Base-by-base conservation (phyloP, 1,140 invertebrate species). In the Apis laboriosa region DNA sequence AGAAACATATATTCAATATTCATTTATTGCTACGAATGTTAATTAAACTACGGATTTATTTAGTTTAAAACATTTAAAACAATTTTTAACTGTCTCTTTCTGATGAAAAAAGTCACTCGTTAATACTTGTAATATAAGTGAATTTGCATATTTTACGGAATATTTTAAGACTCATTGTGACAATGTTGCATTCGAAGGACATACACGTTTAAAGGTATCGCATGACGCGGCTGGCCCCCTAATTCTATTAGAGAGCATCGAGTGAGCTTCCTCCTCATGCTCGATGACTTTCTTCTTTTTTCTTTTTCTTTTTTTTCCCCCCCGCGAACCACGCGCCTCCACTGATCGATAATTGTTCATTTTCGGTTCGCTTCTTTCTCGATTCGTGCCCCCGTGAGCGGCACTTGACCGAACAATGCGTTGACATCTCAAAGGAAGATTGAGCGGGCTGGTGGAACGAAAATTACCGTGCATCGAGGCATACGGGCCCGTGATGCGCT, bases 401-500 rank as follows among this genome's bases (percentile, higher is more conserved):
- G 55, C 80, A 81, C 80, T 81, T 68, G 80, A 43, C 73, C 80
- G 80, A 81, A 81, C 80, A 81, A 81, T 81, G 80, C 80, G 80
- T 61, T 2, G 73, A 81, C 64, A 75, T 81, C 73, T 81, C 80
- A 81, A 81, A 81, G 80, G 73, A 81, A 81, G 73, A 81, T 55
- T 43, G 8, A 13, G 55, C 34, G 21, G 56, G 28, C 8, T 28
- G 55, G 73, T 76, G 73, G 64, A 76, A 81, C 73, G 80, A 81
- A 64, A 77, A 82, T 63, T 74, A 66, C 0, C 74, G 63, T 17
- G 73, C 79, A 77, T 73, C 53, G 84, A 60, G 72, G 56, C 75
- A 75, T 74, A 86, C 67, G 68, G 71, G 64, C 19, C 80, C 64
- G 80, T 81, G 60, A 81, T 68, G 80, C 79, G 60, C 68, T 86